A percentile compares a stretch with the other conserved stretches of the same genome.
Evolutionary conservation across 2,888 invertebrate species (phyloP).

Genomic region (Ethmia dodecea): DNA sequence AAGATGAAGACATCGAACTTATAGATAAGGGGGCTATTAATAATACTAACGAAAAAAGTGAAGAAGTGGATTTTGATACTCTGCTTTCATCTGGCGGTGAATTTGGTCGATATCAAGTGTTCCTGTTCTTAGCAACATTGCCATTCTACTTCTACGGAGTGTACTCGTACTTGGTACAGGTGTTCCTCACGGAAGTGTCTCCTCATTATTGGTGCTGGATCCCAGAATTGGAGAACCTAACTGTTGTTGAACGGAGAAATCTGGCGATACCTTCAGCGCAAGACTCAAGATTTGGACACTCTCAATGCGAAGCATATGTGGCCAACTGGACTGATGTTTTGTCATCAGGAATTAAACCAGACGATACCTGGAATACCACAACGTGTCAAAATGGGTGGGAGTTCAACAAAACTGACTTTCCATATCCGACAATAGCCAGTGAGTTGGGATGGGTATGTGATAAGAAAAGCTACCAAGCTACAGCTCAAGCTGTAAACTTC

Average conservation of each 20-base stretch:
- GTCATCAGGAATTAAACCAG: constrained; percentile 24
- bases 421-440: constrained; percentile 49
- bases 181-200: constrained; percentile 41
- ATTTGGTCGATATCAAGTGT: constrained; percentile 35
- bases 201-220: constrained; percentile 42
- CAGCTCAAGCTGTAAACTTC: constrained; percentile 49
- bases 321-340: constrained; percentile 47
- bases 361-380: constrained; percentile 34
- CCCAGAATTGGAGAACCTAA: constrained; percentile 37
- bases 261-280: constrained; percentile 34
- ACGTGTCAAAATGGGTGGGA: constrained; percentile 52
- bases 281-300: constrained; percentile 37
- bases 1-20: constrained; percentile 11
- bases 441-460: constrained; percentile 52
- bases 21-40: background rate
- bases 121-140: constrained; percentile 32
- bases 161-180: constrained; percentile 35
- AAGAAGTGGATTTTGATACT: constrained; percentile 33
- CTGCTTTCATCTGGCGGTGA: constrained; percentile 37
- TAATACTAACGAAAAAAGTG: constrained; percentile 5
- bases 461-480: constrained; percentile 47
- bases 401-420: constrained; percentile 47
- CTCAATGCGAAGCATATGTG: constrained; percentile 36
- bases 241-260: constrained; percentile 28
- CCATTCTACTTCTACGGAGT: constrained; percentile 39